Base-by-base conservation (phyloP, 2,888 invertebrate species). In the Adelphocoris suturalis region DNA sequence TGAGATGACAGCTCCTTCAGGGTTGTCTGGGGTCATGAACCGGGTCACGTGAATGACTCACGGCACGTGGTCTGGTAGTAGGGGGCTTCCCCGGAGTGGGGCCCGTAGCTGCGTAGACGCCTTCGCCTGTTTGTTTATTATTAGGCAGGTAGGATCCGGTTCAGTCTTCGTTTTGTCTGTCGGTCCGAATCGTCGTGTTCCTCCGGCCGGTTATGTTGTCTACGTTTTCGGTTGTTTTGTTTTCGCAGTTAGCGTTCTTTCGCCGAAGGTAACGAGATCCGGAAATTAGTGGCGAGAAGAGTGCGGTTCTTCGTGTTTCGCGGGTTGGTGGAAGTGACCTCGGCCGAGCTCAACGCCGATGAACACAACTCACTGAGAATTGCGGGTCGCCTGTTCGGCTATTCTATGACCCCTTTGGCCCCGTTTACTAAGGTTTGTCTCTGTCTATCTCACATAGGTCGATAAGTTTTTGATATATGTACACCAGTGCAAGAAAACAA, bases 11-110 rank as follows among this genome's bases (percentile, higher is more conserved):
- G 37, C 37, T 37, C 37, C 37, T 37, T 37, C 37, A 37, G 37
- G 37, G 61, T 61, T 61, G 61, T n/a, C n/a, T 9, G 61, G 19
- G 61, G 61, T 61, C 61, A 19, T 61, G 61, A 61, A 61, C 61
- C 61, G 19, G 61, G 61, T 61, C 61, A 61, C 61, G 61, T 61
- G 61, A 61, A 19, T 61, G 61, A 61, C 61, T 61, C 61, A 61
- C 61, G 19, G 19, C 61, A 61, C 61, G 61, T 61, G 61, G 61
- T 9, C 61, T 9, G n/a, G n/a, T 16, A 19, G 61, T 16, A 61
- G 61, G 61, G 61, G 61, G 61, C 19, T 37, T 7, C 52, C 16
- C 52, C 52, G 52, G 52, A 52, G 52, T 52, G 16, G 52, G 52
- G 52, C 37, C 7, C 37, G 16, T 52, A 52, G 13, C 52, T 52